phyloP scores from a whole-genome alignment of 2,888 invertebrate species.

The Diarsia dahlii region DNA sequence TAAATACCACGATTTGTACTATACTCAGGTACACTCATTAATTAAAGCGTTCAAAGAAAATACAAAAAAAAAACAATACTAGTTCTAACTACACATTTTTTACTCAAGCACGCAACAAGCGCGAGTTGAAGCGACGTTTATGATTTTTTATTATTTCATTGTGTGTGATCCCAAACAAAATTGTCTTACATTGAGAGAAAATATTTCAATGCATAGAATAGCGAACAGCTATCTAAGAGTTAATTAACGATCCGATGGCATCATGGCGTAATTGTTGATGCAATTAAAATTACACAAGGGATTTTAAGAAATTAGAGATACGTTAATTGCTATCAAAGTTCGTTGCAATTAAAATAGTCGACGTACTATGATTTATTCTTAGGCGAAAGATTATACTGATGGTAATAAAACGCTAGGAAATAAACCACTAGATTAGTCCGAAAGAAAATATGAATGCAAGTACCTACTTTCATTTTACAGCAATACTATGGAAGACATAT shows the following conservation, averaged over 20 bases:
- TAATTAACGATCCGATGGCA: conserved; percentile 71
- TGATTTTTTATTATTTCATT: conserved; percentile 58
- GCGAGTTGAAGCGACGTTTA: conserved; percentile 42
- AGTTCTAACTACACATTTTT: conserved; percentile 27
- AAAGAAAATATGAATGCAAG: conserved; percentile 15
- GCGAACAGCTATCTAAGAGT: conserved; percentile 63
- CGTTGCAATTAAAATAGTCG: conserved; percentile 68
- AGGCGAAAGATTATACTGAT: conserved; percentile 21
- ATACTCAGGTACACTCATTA: conserved; percentile 23
- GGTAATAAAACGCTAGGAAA: conserved; percentile 18
- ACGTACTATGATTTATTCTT: conserved; percentile 41
- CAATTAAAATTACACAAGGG: conserved; percentile 62
- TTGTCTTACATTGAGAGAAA: conserved; percentile 55
- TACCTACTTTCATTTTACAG: conserved; percentile 26
- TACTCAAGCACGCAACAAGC: conserved; percentile 31
- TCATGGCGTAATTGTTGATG: conserved; percentile 69
- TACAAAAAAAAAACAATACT: conserved; percentile 32
- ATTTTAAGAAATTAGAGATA: conserved; percentile 55
- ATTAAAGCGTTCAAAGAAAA: conserved; percentile 44
- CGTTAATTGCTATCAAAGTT: conserved; percentile 56
- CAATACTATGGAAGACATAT: conserved; percentile 17
- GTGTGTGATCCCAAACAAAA: conserved; percentile 54
- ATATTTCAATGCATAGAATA: conserved; percentile 58
- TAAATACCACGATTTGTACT: conserved; percentile 47
- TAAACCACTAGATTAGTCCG: conserved; percentile 11